These are phyloP conservation scores for Drosophila rellima DNA, from an alignment of 2,888 invertebrate species.

Conservation along the genomic window DNA sequence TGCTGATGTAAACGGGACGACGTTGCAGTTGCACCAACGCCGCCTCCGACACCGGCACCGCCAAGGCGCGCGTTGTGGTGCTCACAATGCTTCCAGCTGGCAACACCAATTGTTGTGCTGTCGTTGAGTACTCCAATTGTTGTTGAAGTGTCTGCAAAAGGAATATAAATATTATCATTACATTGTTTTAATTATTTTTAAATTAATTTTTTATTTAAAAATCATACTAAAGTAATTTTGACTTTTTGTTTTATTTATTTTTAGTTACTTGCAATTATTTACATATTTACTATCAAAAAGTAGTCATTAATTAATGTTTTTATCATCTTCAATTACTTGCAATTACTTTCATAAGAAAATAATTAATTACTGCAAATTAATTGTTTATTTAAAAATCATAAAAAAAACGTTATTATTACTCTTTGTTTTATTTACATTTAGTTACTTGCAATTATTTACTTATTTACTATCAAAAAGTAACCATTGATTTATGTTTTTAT, in stretches of 20 bases:
- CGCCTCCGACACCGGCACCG: conserved; percentile 79
- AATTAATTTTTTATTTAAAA: too few species aligned
- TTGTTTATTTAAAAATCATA: too few species aligned
- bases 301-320: too few species aligned
- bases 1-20: conserved; percentile 83
- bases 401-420: not conserved
- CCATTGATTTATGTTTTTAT: not conserved
- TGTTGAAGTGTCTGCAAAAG: conserved; percentile 44
- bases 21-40: conserved; percentile 81
- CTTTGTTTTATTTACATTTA: not conserved
- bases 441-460: not conserved
- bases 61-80: conserved; percentile 67
- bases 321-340: not conserved
- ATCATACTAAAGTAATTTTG: too few species aligned
- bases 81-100: conserved; percentile 81
- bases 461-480: not conserved
- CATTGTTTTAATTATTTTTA: not conserved
- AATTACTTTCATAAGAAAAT: not conserved
- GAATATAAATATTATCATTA: not conserved
- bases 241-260: too few species aligned
- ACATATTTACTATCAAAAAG: too few species aligned
- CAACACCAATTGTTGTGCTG: conserved; percentile 75
- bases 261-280: too few species aligned
- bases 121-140: conserved; percentile 70
- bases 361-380: too few species aligned